Base-by-base conservation (phyloP, 2,797 vertebrate species). In the Rachycentron canadum region DNA sequence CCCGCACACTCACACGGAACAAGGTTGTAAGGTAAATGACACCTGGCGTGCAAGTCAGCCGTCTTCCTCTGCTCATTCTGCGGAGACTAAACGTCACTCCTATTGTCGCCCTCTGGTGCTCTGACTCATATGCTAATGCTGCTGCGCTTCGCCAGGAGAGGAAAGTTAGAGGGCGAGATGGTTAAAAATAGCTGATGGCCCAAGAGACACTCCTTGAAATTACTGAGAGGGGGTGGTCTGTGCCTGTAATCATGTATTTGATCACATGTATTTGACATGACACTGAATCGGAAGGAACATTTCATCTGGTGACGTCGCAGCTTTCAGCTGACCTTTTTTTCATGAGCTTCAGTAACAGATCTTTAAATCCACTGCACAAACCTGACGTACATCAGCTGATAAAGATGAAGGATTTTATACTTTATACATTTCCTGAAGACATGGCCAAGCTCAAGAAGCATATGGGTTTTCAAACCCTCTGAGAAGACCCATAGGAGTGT, bases 61-160 rank as follows among this genome's bases (percentile, higher is more conserved):
- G 7, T 69, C 68, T 82, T 82, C 77, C 16, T 12, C 65, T 5
- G 68, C 68, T 69, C 55, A 49, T 66, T 86, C 69, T 63, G 25
- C 55, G 32, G 67, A 71, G 71, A 66, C 73, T 76, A 69, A 89
- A 85, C 43, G 50, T 47, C 10, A 25, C 57, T 43, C 65, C 76
- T 11, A 55, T 52, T 71, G 77, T 84, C 63, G 43, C 81, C 89
- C 81, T 77, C 79, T 78, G 73, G 72, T 81, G 63, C 65, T 66
- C 68, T 75, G 83, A 92, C 75, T 91, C 86, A 70, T 81, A 71
- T 64, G 63, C 64, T 79, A 78, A 88, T 82, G 2, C 58, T 45
- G 38, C 60, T 34, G 47, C 1, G 5, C 71, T 55, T 9, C 3
- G 36, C 69, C 28, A 17, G 26, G 4, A 17, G 71, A 53, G 34